Evolutionary conservation across 2,113 vertebrate genomes (phyloP).

Genomic region (Bettongia penicillata): DNA sequence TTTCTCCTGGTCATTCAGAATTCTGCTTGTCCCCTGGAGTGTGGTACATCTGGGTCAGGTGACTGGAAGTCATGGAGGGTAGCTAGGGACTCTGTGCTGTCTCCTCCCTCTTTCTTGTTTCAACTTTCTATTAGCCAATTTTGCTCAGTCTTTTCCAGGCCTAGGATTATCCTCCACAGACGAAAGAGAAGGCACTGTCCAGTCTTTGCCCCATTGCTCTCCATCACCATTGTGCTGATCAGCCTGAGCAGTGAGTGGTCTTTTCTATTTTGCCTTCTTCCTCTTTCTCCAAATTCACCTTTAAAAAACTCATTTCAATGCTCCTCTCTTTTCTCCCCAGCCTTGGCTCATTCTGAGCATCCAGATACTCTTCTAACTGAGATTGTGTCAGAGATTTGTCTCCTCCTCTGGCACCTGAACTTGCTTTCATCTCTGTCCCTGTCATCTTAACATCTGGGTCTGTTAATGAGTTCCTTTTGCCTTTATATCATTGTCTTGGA

Average conservation of each 20-base stretch:
- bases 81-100: not conserved
- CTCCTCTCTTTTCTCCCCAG: not conserved
- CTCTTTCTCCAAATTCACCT: not conserved
- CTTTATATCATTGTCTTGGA: not conserved
- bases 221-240: not conserved
- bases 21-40: not conserved
- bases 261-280: not conserved
- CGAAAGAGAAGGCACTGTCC: not conserved
- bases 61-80: not conserved
- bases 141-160: not conserved
- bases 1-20: not conserved
- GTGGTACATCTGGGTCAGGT: not conserved
- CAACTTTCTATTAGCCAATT: not conserved
- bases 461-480: not conserved
- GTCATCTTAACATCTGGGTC: not conserved
- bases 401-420: not conserved
- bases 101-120: not conserved
- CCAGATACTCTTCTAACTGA: not conserved
- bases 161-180: not conserved
- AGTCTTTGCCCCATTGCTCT: not conserved
- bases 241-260: not conserved
- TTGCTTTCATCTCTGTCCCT: not conserved
- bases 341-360: not conserved
- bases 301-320: not conserved
- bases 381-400: not conserved